Conservation (phyloP, 2,113 vertebrate species). For the Ptilorrhoa leucosticta region DNA sequence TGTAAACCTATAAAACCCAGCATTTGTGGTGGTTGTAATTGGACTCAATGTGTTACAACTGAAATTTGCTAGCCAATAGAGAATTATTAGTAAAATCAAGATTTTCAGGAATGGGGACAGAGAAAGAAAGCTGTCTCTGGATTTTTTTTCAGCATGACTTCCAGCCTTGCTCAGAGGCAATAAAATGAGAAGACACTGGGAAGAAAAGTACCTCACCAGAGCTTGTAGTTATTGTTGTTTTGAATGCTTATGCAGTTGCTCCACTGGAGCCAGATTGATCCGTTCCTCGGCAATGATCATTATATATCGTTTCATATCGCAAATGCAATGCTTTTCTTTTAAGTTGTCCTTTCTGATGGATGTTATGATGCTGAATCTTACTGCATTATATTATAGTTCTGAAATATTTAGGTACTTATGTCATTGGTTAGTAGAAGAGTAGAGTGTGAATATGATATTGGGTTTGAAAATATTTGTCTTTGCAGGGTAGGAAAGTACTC, state of each 20-base stretch:
- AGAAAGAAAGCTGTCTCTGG: conserved; percentile 18
- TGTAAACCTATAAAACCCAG: neutral
- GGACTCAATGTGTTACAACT: neutral
- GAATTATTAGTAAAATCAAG: conserved; percentile 57
- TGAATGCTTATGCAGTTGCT: conserved; percentile 50
- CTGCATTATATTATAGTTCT: conserved; percentile 54
- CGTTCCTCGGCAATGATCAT: conserved; percentile 63
- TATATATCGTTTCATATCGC: conserved; percentile 54
- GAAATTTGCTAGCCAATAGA: conserved; percentile 44
- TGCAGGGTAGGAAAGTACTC: neutral
- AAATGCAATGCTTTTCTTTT: conserved; percentile 60
- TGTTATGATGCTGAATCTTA: conserved; percentile 36
- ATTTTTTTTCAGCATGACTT: conserved; percentile 40
- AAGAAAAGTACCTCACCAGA: conserved; percentile 55
- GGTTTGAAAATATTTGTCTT: conserved; percentile 12
- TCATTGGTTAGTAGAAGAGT: neutral
- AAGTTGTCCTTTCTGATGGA: conserved; percentile 55
- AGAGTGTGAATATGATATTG: neutral
- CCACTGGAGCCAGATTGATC: conserved; percentile 60
- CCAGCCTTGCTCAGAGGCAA: conserved; percentile 5
- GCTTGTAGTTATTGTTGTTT: conserved; percentile 54
- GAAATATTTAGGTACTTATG: conserved; percentile 28
- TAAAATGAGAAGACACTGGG: conserved; percentile 60
- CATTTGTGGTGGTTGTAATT: neutral
- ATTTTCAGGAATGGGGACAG: neutral